Percentiles rank a stretch among this genome's conserved stretches.
Evolutionary conservation across 2,888 invertebrate genomes (phyloP).

Genomic region (Pachliopta kotzebuea): DNA sequence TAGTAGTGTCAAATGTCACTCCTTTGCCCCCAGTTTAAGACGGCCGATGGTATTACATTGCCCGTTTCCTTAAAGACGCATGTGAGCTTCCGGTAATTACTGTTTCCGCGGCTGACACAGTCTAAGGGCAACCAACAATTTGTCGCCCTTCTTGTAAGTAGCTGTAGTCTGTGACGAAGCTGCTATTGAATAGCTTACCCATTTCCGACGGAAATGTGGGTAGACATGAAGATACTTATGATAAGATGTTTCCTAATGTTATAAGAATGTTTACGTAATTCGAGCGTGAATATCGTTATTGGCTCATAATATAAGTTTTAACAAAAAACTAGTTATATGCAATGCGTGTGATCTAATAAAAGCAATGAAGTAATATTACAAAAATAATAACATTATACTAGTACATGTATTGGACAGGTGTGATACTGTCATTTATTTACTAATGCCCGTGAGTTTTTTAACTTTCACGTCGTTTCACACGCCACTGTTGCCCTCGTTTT

Average conservation of each 20-base stretch:
- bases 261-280: conserved; percentile 12
- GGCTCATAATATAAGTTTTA: not conserved
- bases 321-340: too few species aligned
- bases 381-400: conserved; percentile 39
- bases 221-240: conserved; percentile 41
- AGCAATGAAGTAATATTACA: too few species aligned
- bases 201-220: conserved; percentile 76
- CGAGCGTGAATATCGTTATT: not conserved
- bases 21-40: conserved; percentile 59
- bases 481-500: conserved; percentile 39
- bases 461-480: conserved; percentile 61
- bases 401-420: conserved; percentile 62
- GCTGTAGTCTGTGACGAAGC: conserved; percentile 68
- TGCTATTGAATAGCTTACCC: conserved; percentile 49
- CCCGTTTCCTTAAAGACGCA: conserved; percentile 62
- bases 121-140: conserved; percentile 53
- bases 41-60: conserved; percentile 45
- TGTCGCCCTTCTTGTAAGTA: conserved; percentile 61
- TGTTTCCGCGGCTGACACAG: conserved; percentile 61
- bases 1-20: conserved; percentile 76
- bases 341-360: not conserved
- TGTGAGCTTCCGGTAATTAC: conserved; percentile 74
- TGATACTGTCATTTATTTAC: conserved; percentile 58
- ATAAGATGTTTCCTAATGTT: conserved; percentile 36
- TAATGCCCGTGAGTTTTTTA: conserved; percentile 55